Conservation (phyloP, 1,140 invertebrate species). For the Metopolophium dirhodum region DNA sequence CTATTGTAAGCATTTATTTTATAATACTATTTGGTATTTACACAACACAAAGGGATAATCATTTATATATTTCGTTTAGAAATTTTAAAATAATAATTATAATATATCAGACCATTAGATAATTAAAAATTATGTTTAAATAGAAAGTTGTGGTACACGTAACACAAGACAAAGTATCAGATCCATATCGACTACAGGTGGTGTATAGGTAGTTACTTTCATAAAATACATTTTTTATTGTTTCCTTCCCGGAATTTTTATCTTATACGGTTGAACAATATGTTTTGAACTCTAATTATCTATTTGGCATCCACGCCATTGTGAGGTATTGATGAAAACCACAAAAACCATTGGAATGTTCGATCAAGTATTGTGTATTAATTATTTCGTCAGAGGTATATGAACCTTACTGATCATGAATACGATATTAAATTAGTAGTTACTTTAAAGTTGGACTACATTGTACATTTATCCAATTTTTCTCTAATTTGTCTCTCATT, state of each 20-base stretch:
- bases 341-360: neutral
- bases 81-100: neutral
- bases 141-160: conserved; percentile 2
- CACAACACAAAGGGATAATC: neutral
- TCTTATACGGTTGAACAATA: neutral
- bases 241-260: neutral
- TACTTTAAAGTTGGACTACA: neutral
- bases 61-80: neutral
- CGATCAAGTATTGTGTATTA: neutral
- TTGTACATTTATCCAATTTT: neutral
- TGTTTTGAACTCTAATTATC: neutral
- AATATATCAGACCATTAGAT: neutral
- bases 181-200: neutral
- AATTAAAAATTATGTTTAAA: neutral
- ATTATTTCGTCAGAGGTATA: neutral
- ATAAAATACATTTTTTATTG: neutral
- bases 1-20: neutral
- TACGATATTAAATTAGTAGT: neutral
- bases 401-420: neutral
- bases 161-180: neutral
- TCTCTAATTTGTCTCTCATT: neutral
- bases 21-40: neutral
- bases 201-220: neutral
- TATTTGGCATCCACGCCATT: neutral
- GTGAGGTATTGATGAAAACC: neutral